These are phyloP conservation scores for Standfussiana lucernea DNA, from an alignment of 2,888 invertebrate species.

Conservation along the genomic window DNA sequence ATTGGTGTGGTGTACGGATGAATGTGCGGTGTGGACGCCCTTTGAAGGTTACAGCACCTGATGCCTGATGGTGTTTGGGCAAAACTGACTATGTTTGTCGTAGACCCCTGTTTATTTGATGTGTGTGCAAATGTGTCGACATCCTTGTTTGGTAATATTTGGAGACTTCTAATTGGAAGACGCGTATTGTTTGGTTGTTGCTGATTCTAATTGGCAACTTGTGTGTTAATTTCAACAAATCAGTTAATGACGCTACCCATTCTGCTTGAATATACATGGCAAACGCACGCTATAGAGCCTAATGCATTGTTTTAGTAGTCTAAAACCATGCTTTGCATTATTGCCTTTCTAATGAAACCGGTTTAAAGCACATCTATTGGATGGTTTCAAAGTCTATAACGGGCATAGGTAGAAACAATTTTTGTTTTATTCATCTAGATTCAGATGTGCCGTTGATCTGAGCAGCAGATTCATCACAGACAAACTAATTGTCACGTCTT, in stretches of 20 bases:
- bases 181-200: not conserved
- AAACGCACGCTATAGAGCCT: too few species aligned
- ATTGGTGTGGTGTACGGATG: slow-evolving; percentile 38
- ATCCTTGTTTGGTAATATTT: slow-evolving; percentile 4
- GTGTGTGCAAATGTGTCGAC: not conserved
- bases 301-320: too few species aligned
- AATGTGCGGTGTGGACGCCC: slow-evolving; percentile 34
- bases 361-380: too few species aligned
- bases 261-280: not conserved
- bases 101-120: not conserved
- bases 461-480: not conserved
- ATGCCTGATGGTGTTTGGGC: slow-evolving; percentile 14
- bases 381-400: too few species aligned
- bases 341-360: too few species aligned
- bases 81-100: slow-evolving; percentile 23
- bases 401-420: too few species aligned
- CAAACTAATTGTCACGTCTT: not conserved
- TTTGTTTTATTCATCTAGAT: too few species aligned
- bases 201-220: not conserved
- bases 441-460: not conserved
- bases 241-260: not conserved
- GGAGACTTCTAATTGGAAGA: slow-evolving; percentile 1
- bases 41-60: slow-evolving; percentile 48
- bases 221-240: not conserved
- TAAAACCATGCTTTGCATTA: too few species aligned